Evolutionary conservation across 2,888 invertebrate species (phyloP).

Genomic region (Zygothrica quintamaculata): DNA sequence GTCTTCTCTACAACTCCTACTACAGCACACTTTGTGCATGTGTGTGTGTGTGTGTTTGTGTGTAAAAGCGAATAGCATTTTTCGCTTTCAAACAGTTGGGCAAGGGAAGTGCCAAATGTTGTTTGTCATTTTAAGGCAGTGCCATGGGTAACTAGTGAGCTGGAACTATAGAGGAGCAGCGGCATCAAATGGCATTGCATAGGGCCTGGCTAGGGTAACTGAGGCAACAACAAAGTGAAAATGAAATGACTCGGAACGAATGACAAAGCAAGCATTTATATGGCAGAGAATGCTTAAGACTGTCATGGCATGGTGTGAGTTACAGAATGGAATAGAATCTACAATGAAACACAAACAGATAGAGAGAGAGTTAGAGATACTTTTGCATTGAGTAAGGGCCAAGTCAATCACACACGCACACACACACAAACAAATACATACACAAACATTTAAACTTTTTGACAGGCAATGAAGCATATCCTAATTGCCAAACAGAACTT

Average conservation of each 20-base stretch:
- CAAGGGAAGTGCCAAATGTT: conserved; percentile 69
- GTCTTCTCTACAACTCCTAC: conserved; percentile 20
- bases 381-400: conserved; percentile 22
- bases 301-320: too few relatives aligned
- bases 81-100: conserved; percentile 62
- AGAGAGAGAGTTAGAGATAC: conserved; percentile 10
- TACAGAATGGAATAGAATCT: too few relatives aligned
- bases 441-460: conserved; percentile 67
- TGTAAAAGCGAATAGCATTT: conserved; percentile 61
- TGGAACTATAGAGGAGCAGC: conserved; percentile 68
- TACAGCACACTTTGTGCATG: background rate
- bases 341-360: background rate
- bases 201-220: conserved; percentile 41
- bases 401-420: conserved; percentile 42
- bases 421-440: conserved; percentile 27
- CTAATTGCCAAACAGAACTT: conserved; percentile 68
- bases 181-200: conserved; percentile 2
- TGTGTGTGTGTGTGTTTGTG: conserved; percentile 18
- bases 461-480: conserved; percentile 75
- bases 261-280: conserved; percentile 79
- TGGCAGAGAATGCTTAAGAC: conserved; percentile 54
- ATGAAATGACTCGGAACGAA: conserved; percentile 81
- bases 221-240: conserved; percentile 79
- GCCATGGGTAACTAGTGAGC: conserved; percentile 77
- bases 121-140: conserved; percentile 77